Percentiles rank a stretch among this genome's conserved stretches.
phyloP scores from a whole-genome alignment of 2,113 vertebrate species.

The Aythya baeri region DNA sequence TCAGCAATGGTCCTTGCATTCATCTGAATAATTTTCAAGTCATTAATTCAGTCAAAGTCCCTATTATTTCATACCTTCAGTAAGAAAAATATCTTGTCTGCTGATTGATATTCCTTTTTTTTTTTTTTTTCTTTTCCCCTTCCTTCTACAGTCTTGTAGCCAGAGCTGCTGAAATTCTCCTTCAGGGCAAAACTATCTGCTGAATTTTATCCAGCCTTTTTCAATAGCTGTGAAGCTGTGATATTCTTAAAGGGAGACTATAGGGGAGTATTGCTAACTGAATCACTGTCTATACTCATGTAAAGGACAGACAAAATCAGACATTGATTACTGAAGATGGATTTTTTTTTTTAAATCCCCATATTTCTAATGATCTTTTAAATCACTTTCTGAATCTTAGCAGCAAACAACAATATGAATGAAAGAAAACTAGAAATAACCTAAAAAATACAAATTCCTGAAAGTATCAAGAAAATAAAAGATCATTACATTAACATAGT shows the following conservation, averaged over 20 bases:
- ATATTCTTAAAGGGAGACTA: background rate
- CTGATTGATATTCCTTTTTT: background rate
- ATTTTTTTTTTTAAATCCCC: background rate
- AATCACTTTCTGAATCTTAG: background rate
- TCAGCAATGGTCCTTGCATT: background rate
- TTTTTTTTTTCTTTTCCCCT: background rate
- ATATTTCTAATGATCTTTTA: background rate
- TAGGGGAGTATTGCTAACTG: background rate
- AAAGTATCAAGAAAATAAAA: background rate
- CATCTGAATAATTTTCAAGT: background rate
- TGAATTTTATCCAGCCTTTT: background rate
- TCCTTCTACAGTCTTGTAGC: background rate
- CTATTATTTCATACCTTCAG: background rate
- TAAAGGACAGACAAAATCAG: background rate
- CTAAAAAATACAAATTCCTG: background rate
- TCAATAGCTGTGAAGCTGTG: background rate
- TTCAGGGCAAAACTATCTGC: background rate
- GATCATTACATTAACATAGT: background rate
- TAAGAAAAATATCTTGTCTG: background rate
- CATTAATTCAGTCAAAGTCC: conserved; percentile 8
- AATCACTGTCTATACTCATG: background rate
- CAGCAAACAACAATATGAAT: background rate
- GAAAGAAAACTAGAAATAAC: background rate
- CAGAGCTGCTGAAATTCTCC: background rate
- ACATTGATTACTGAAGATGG: background rate